Evolutionary conservation across 2,888 invertebrate species (phyloP).

Genomic region (Tipula lateralis): DNA sequence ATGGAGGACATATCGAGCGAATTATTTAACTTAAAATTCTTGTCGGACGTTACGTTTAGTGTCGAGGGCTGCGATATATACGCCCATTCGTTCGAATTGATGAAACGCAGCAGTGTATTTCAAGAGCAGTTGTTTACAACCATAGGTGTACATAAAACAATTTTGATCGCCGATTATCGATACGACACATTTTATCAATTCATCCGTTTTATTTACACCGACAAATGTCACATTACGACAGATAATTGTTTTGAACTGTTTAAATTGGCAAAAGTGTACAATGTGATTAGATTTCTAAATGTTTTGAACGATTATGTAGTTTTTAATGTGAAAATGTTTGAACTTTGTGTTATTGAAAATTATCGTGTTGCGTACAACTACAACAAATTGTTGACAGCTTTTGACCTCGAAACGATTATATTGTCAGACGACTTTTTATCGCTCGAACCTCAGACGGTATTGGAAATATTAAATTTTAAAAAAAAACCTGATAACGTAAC

Average conservation of each 20-base stretch:
- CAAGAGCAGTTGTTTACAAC: neutral
- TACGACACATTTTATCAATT: neutral
- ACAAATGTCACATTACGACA: too few relatives aligned
- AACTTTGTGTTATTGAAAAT: neutral
- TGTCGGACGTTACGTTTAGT: neutral
- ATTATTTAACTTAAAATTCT: neutral
- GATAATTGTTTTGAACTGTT: neutral
- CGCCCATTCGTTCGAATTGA: neutral
- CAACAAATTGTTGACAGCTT: too few relatives aligned
- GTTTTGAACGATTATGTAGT: neutral
- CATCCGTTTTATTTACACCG: neutral
- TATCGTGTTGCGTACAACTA: neutral
- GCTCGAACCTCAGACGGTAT: neutral
- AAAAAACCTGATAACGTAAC: neutral
- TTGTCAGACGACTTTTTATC: neutral
- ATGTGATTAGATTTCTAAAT: neutral
- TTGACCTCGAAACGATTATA: too few relatives aligned
- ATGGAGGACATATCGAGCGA: neutral
- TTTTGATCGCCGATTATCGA: neutral
- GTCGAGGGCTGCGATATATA: neutral
- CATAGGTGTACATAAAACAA: neutral
- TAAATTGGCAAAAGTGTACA: neutral
- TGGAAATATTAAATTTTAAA: neutral
- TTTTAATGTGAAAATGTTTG: neutral
- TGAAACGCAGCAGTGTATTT: neutral